Base-by-base conservation (phyloP, 2,113 vertebrate genomes). In the Stigmatopora argus region DNA sequence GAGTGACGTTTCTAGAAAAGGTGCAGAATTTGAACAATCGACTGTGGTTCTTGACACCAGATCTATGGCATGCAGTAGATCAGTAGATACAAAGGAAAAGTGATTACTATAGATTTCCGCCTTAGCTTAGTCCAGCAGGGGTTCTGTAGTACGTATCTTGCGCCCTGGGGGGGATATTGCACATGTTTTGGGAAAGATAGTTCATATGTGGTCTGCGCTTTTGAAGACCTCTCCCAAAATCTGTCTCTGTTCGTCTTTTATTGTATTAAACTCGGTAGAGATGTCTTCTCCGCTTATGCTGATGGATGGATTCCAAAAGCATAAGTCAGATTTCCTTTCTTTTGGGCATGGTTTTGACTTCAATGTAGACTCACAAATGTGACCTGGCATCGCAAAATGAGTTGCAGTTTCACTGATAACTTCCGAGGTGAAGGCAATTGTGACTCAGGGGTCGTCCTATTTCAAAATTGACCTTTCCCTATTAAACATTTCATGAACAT, bases 141-240 rank as follows among this genome's bases (percentile, higher is more conserved):
- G 44, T 59, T 72, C 58, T 60, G 78, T 62, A 63, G 53, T 31
- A 31, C 26, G 26, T 23, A 45, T 61, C 59, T 45, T n/a, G 2
- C 8, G 56, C 70, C 78, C 73, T 1, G 41, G 66, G 64, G 72
- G 55, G 19, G 10, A 12, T 35, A n/a, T 65, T 65, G 63, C 46
- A 38, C 47, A 55, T 68, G 77, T 81, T 71, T 69, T 70, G 57
- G 59, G 51, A 48, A 34, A 76, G 80, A 84, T 83, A 80, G 51
- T 58, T 5, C 10, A 60, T 10, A 11, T 41, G 41, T 41, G 34
- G 57, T 3, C 34, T 17, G 18, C 3, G 10, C 57, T 41, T 41
- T 17, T 60, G 9, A 10, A 19, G 7, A 61, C 21, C 59, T 45
- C 41, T 45, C 59, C 19, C 10, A 23, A 46, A 61, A 45, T 21